phyloP scores from a whole-genome alignment of 23 tunicate species.

The Aplidium turbinatum region DNA sequence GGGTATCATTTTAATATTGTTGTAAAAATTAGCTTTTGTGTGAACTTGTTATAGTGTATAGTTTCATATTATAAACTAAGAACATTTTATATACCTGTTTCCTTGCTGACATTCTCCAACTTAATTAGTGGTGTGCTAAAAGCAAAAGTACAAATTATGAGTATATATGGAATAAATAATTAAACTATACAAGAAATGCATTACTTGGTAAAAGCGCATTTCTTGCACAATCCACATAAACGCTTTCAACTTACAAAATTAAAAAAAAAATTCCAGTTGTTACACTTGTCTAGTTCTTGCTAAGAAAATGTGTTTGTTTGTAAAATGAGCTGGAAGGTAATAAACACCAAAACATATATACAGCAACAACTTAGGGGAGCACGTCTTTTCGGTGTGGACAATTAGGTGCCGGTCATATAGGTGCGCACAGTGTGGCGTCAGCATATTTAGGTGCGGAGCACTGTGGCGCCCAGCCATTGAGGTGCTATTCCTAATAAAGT shows the following conservation, averaged over 20 bases:
- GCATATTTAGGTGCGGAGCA: too few species aligned
- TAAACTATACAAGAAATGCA: not conserved
- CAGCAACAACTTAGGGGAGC: too few species aligned
- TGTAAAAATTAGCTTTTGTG: too few species aligned
- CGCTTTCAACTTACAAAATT: not conserved
- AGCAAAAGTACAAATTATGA: constrained; percentile 1
- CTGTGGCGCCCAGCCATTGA: too few species aligned
- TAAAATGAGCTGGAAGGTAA: too few species aligned
- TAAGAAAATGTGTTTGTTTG: not conserved
- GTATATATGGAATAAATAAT: not conserved
- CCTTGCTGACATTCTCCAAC: constrained; percentile 81
- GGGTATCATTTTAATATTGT: too few species aligned
- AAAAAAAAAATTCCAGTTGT: not conserved
- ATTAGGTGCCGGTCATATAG: too few species aligned
- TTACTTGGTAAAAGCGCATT: not conserved
- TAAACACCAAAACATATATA: too few species aligned
- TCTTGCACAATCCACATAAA: not conserved
- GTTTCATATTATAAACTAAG: not conserved
- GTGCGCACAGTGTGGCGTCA: too few species aligned
- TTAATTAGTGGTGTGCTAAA: constrained; percentile 91
- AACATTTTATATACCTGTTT: constrained; percentile 52
- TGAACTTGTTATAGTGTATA: not conserved
- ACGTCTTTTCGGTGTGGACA: too few species aligned
- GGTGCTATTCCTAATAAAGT: too few species aligned
- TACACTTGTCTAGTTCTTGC: not conserved